Evolutionary conservation across 2,797 vertebrate genomes (phyloP).

Genomic region (Bucorvus abyssinicus): DNA sequence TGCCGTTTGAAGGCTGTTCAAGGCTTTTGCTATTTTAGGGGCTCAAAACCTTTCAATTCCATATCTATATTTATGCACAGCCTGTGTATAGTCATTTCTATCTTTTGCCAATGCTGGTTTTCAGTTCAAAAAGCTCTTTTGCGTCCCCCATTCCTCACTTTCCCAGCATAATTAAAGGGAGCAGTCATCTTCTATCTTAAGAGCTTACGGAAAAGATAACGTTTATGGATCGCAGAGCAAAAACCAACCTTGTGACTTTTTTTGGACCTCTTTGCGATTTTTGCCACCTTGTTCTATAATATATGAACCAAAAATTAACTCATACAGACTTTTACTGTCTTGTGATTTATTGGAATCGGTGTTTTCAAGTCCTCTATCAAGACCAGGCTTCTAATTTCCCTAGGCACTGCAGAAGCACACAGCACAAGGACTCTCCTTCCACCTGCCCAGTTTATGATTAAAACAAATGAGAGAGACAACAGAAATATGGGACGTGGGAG

Average conservation of each 20-base stretch:
- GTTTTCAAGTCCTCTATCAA: background rate
- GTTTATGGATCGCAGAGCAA: background rate
- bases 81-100: slow-evolving; percentile 57
- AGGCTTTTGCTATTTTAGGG: slow-evolving; percentile 62
- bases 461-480: background rate
- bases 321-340: background rate
- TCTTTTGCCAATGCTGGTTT: slow-evolving; percentile 54
- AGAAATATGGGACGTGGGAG: background rate
- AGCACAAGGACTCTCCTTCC: background rate
- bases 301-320: background rate
- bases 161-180: slow-evolving; percentile 38
- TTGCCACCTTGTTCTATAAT: background rate
- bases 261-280: background rate
- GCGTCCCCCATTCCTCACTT: slow-evolving; percentile 43
- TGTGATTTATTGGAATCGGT: background rate
- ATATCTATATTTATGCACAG: slow-evolving; percentile 64
- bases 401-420: background rate
- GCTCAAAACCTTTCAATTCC: slow-evolving; percentile 55
- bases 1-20: slow-evolving; percentile 55
- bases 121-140: slow-evolving; percentile 58
- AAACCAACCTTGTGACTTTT: background rate
- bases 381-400: background rate
- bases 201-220: background rate
- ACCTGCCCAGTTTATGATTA: background rate
- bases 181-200: slow-evolving; percentile 20